A percentile compares a stretch with the other conserved stretches of the same genome.
Evolutionary conservation across 2,797 vertebrate species (phyloP).

Genomic region (Molossus alvarezi): DNA sequence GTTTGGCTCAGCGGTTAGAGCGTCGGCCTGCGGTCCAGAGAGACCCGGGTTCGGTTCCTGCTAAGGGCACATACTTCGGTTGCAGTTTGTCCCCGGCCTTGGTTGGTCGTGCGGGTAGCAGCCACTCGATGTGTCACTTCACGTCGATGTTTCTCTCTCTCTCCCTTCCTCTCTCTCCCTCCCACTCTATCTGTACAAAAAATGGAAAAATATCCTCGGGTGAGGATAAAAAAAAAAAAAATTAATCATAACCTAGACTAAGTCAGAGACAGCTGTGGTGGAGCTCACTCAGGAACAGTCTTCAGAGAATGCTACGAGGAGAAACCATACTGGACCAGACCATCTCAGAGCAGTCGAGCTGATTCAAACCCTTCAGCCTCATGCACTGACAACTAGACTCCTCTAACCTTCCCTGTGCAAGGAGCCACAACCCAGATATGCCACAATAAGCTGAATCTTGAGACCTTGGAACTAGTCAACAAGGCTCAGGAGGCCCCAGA

Average conservation of each 20-base stretch:
- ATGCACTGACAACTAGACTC: background rate
- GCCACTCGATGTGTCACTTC: no score
- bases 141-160: no score
- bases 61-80: no score
- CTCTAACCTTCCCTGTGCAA: background rate
- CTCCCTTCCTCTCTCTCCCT: no score
- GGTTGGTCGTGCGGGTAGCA: no score
- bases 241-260: background rate
- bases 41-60: no score
- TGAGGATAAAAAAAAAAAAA: no score
- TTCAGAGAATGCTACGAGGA: background rate
- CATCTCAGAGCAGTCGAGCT: background rate
- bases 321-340: background rate
- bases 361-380: conserved; percentile 1
- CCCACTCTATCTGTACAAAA: no score
- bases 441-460: background rate
- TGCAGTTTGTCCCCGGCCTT: no score
- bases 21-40: no score
- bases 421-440: background rate
- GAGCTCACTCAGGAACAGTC: background rate
- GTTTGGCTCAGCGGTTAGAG: no score
- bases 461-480: background rate
- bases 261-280: conserved; percentile 20
- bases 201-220: no score
- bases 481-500: background rate